A percentile compares a stretch with the other conserved stretches of the same genome.
phyloP scores from a whole-genome alignment of 2,888 invertebrate genomes.

The Bimastos eiseni region DNA sequence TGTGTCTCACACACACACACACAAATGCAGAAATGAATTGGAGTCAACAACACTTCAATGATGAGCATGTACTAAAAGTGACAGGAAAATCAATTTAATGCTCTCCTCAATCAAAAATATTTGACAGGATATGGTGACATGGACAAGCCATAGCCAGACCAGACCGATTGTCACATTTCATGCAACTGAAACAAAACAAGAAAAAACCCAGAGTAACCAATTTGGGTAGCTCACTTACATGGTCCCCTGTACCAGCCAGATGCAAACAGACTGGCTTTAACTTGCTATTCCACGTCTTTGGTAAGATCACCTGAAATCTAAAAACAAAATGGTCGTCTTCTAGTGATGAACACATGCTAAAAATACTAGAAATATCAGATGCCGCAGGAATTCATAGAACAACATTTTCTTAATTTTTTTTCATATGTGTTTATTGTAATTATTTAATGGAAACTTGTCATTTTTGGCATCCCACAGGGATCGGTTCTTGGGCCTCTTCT shows the following conservation, averaged over 20 bases:
- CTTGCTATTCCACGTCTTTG: conserved; percentile 75
- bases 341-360: background rate
- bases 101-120: background rate
- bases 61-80: too few relatives aligned
- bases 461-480: too few relatives aligned
- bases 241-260: conserved; percentile 95
- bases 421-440: too few relatives aligned
- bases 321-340: background rate
- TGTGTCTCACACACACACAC: too few relatives aligned
- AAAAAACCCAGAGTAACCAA: background rate
- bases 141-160: background rate
- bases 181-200: background rate
- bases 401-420: background rate
- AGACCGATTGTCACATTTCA: background rate
- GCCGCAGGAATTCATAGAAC: too few relatives aligned
- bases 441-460: too few relatives aligned
- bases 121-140: background rate
- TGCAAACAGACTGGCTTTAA: conserved; percentile 78
- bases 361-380: background rate
- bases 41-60: too few relatives aligned
- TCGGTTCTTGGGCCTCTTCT: too few relatives aligned
- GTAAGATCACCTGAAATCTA: conserved; percentile 72
- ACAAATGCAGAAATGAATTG: too few relatives aligned
- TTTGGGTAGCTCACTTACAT: conserved; percentile 70
- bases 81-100: too few relatives aligned